Base-by-base conservation (phyloP, 64 coral and sea anemone species). In the Trachythela sp. region DNA sequence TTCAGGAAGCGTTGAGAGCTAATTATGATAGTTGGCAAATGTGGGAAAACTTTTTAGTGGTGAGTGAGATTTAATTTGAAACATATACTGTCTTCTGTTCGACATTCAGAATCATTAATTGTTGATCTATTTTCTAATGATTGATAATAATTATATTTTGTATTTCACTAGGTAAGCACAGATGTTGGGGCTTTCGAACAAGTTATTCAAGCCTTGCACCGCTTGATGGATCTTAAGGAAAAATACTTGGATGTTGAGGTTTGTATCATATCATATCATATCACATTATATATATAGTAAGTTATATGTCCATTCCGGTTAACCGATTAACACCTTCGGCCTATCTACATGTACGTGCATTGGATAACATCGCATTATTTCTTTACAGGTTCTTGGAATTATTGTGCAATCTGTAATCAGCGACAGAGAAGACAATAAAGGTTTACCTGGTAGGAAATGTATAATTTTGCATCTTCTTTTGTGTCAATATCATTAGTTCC, bases 41-140 rank as follows among this genome's bases (percentile, higher is more conserved):
- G 60, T 99, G 96, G 96, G 96, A 94, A 24, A 99, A 99, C 87
- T 99, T 89, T 48, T 84, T 97, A 39, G 48, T 97, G 85, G 95
- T 97, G 54, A 92, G 84, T 89, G 33, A 2, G 17, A 13, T 29
- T 27, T 0, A 18, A 22, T 52, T 15, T 7, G 24, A 36, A 40
- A 22, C 17, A 54, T 13, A 83, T 14, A 1, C 29, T 30, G 11
- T 10, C 41, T 33, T 41, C 2, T 84, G 34, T 54, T 35, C 20
- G 40, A 49, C 17, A 8, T 10, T 33, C 7, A n/a, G 33, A 59
- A 26, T 54, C 34, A 26, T 18, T 36, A 9, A 7, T 83, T 30
- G 49, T 64, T 45, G n/a, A n/a, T n/a, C n/a, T 77, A 75, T 24
- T 48, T 13, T 33, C 29, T 20, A 15, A 48, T 9, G 40, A 18